Evolutionary conservation across 2,113 vertebrate species (phyloP).

Genomic region (Porphyrio hochstetteri): DNA sequence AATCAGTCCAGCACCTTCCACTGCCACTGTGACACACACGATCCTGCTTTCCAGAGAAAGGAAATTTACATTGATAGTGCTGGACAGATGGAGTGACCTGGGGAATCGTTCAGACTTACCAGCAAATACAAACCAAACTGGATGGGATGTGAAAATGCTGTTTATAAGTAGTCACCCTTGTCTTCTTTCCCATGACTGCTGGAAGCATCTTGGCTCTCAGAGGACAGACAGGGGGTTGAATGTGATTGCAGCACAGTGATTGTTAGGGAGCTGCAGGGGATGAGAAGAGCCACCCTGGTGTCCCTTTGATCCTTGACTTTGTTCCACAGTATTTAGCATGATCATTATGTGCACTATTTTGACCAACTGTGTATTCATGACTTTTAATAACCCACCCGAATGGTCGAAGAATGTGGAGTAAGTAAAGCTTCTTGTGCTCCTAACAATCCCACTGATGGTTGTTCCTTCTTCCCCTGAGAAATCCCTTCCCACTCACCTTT

Average conservation of each 20-base stretch:
- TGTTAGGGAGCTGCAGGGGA: background rate
- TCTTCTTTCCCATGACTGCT: background rate
- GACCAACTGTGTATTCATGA: constrained; percentile 99
- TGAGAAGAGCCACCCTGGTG: background rate
- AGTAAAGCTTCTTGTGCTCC: constrained; percentile 61
- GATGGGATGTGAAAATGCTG: background rate
- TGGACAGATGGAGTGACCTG: background rate
- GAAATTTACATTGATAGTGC: background rate
- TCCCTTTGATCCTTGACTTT: constrained; percentile 76
- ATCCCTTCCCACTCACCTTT: accelerated
- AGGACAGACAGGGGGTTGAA: accelerated
- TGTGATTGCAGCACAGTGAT: background rate
- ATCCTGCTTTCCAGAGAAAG: background rate
- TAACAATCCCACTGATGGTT: background rate
- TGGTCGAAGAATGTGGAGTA: constrained; percentile 99
- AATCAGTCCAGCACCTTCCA: background rate
- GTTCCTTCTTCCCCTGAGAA: background rate
- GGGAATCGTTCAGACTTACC: background rate
- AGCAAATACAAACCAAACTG: background rate
- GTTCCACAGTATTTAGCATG: constrained; percentile 95
- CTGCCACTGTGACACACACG: background rate
- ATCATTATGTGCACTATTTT: constrained; percentile 99
- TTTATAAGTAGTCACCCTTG: accelerated
- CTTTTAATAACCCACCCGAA: constrained; percentile 97
- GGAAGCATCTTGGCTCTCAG: background rate